These are phyloP conservation scores for Vireo griseus DNA, from an alignment of 2,797 vertebrate species.

Conservation along the genomic window DNA sequence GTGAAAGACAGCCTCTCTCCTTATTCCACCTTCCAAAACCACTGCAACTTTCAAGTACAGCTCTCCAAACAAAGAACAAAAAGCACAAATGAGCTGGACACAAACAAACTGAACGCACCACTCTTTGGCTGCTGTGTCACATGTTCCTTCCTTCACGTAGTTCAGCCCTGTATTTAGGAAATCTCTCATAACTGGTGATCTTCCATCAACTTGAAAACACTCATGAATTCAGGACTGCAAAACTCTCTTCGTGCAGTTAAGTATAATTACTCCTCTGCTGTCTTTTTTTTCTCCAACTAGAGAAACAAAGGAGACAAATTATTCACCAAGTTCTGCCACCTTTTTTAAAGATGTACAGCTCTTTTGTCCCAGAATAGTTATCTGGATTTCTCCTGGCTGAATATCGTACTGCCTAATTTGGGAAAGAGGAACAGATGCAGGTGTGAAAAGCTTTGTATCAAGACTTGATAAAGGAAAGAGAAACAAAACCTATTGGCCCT, in stretches of 20 bases:
- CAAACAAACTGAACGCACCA: not conserved
- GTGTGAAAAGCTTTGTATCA: not conserved
- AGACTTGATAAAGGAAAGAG: not conserved
- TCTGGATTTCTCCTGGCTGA: not conserved
- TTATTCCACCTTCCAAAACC: accelerated
- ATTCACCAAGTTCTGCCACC: constrained; percentile 11
- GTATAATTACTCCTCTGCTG: not conserved
- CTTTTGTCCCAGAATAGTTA: not conserved
- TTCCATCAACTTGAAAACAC: not conserved
- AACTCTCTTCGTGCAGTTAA: not conserved
- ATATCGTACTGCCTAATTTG: not conserved
- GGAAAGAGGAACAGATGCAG: not conserved
- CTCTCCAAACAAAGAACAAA: not conserved
- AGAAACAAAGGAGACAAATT: constrained; percentile 7
- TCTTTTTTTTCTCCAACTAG: not conserved
- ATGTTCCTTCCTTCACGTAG: not conserved
- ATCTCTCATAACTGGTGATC: not conserved
- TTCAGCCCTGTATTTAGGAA: not conserved
- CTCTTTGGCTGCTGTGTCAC: not conserved
- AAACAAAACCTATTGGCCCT: not conserved
- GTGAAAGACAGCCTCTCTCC: not conserved
- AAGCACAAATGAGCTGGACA: not conserved
- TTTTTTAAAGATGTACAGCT: not conserved
- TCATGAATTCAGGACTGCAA: not conserved
- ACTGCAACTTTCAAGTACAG: not conserved